phyloP scores from a whole-genome alignment of 2,797 vertebrate genomes.

The Falco cherrug region DNA sequence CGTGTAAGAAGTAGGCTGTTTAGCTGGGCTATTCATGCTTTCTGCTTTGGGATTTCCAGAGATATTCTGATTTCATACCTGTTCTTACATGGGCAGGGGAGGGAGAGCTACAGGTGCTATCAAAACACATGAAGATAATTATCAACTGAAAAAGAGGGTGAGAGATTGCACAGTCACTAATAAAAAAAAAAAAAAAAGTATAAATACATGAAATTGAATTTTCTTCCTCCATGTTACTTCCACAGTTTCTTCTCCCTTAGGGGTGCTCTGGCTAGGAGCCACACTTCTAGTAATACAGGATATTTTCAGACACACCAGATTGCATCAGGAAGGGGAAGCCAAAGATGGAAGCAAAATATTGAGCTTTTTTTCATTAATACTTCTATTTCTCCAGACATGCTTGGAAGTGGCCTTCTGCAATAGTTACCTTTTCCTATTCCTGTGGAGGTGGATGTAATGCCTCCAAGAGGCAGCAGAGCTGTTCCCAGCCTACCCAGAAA shows the following conservation, averaged over 20 bases:
- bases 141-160: not conserved
- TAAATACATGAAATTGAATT: not conserved
- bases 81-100: not conserved
- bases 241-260: not conserved
- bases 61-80: not conserved
- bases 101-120: not conserved
- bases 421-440: not conserved
- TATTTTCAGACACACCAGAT: not conserved
- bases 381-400: not conserved
- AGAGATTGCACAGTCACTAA: not conserved
- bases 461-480: not conserved
- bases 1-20: not conserved
- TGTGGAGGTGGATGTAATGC: rapidly evolving
- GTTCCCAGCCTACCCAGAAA: not conserved
- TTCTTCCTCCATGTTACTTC: not conserved
- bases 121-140: not conserved
- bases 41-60: not conserved
- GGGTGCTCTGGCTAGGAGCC: not conserved
- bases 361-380: not conserved
- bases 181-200: not conserved
- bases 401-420: not conserved
- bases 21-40: not conserved
- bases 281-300: not conserved
- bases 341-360: not conserved
- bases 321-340: not conserved